Percentiles rank a stretch among this genome's conserved stretches.
Evolutionary conservation across 2,888 invertebrate genomes (phyloP).

Genomic region (Melolontha melolontha): DNA sequence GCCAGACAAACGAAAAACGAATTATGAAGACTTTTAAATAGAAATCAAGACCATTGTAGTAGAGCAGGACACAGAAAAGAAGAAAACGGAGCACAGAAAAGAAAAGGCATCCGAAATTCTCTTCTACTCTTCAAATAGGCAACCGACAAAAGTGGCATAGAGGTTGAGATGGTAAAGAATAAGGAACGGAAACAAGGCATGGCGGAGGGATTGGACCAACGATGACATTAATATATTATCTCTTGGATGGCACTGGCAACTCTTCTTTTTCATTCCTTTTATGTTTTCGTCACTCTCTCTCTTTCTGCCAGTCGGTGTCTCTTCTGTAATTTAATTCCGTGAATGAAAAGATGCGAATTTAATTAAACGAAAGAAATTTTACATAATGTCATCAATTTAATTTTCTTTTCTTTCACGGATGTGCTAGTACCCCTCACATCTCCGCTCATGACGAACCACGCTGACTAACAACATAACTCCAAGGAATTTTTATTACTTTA

Average conservation of each 20-base stretch:
- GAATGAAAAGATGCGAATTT: conserved; percentile 38
- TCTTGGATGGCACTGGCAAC: conserved; percentile 1
- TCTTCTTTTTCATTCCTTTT: not conserved
- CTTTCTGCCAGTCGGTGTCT: conserved; percentile 5
- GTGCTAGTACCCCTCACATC: not conserved
- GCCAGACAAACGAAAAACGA: too few species aligned
- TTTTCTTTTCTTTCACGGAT: conserved; percentile 34
- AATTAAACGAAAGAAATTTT: conserved; percentile 42
- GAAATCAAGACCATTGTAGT: too few species aligned
- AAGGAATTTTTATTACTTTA: conserved; percentile 37
- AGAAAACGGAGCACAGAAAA: too few species aligned
- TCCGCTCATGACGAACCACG: not conserved
- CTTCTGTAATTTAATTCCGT: conserved; percentile 20
- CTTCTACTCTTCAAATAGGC: too few species aligned
- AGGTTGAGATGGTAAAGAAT: too few species aligned
- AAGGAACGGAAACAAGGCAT: too few species aligned
- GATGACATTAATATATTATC: conserved; percentile 20
- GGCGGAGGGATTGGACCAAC: not conserved
- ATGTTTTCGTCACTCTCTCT: conserved; percentile 11
- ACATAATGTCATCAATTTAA: conserved; percentile 43
- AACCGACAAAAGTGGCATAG: too few species aligned
- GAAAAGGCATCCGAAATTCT: too few species aligned
- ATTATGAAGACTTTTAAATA: too few species aligned
- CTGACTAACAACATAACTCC: conserved; percentile 9
- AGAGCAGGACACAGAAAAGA: too few species aligned